A percentile compares a stretch with the other conserved stretches of the same genome.
These are phyloP conservation scores for Volucella inanis DNA, from an alignment of 2,888 invertebrate genomes.

Conservation along the genomic window DNA sequence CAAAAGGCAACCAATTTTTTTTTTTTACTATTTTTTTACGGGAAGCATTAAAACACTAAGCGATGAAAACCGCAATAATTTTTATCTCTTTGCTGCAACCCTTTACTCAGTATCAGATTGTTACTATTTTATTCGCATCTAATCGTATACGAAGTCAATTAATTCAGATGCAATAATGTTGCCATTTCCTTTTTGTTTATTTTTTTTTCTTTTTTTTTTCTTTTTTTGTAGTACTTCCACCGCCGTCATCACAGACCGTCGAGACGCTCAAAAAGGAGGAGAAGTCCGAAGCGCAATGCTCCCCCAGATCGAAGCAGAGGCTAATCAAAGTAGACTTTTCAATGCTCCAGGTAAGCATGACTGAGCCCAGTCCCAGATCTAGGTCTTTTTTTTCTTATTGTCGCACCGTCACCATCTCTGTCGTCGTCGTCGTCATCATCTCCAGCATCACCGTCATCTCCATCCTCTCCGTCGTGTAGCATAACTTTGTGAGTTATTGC, in stretches of 20 bases:
- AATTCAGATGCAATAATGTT: constrained; percentile 64
- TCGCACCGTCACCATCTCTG: no score
- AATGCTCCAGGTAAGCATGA: constrained; percentile 86
- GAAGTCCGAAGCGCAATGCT: constrained; percentile 83
- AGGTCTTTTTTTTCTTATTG: not conserved
- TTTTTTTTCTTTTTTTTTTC: constrained; percentile 60
- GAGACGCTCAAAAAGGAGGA: constrained; percentile 78
- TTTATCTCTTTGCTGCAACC: not conserved
- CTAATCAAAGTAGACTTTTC: constrained; percentile 94
- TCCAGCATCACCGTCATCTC: no score
- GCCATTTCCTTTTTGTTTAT: constrained; percentile 42
- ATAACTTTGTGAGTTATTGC: constrained; percentile 69
- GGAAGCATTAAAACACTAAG: constrained; percentile 37
- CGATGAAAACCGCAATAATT: constrained; percentile 46
- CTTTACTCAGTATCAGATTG: not conserved
- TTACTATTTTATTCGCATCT: constrained; percentile 2
- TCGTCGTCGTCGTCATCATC: no score
- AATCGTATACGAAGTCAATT: constrained; percentile 33
- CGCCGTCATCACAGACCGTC: constrained; percentile 77
- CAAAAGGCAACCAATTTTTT: not conserved
- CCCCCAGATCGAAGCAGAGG: constrained; percentile 83
- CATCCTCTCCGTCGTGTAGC: constrained; percentile 29
- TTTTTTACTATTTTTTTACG: constrained; percentile 5
- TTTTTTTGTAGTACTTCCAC: constrained; percentile 82
- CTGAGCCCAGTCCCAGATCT: constrained; percentile 5